These are phyloP conservation scores for Protonibea diacanthus DNA, from an alignment of 2,797 vertebrate species.

Conservation along the genomic window DNA sequence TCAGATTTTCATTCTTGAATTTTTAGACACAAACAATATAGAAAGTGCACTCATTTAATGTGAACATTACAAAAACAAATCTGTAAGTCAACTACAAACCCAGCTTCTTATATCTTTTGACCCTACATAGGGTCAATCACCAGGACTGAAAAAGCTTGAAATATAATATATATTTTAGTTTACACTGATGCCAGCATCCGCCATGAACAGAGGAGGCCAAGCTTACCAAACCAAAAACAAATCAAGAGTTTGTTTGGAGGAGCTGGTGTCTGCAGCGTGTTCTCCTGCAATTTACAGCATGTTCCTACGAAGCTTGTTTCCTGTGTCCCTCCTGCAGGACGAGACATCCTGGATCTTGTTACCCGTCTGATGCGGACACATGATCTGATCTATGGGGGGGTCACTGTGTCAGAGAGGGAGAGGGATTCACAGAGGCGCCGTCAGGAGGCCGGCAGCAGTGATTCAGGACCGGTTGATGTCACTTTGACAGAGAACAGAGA, in stretches of 20 bases:
- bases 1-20: too few species aligned
- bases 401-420: conserved; percentile 49
- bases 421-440: conserved; percentile 57
- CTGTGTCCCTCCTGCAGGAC: conserved; percentile 41
- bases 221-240: conserved; percentile 23
- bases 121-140: background rate
- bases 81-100: background rate
- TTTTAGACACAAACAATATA: too few species aligned
- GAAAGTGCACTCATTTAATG: background rate
- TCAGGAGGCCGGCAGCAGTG: conserved; percentile 48
- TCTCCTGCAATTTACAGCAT: conserved; percentile 35
- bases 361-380: conserved; percentile 59
- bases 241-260: conserved; percentile 57
- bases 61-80: background rate
- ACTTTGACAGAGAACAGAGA: conserved; percentile 81
- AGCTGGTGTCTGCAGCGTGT: conserved; percentile 26
- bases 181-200: background rate
- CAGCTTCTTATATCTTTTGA: background rate
- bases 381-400: conserved; percentile 62
- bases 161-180: conserved; percentile 15
- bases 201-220: conserved; percentile 12
- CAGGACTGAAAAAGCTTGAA: background rate
- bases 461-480: conserved; percentile 78
- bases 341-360: conserved; percentile 75
- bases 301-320: conserved; percentile 39